Conservation (phyloP, 2,113 vertebrate genomes). For the Cottus gobio region DNA sequence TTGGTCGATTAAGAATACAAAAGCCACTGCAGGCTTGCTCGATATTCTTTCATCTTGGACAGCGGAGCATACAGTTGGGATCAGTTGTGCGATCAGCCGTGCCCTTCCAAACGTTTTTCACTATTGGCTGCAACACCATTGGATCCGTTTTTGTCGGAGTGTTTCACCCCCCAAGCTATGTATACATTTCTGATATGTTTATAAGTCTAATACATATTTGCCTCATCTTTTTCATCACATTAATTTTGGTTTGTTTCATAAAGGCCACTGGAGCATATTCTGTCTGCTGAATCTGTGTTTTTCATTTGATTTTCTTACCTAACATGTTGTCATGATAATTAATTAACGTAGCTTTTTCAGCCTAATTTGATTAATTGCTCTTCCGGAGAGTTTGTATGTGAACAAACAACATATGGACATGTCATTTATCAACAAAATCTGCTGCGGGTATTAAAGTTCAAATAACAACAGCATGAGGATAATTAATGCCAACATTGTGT, state of each 20-base stretch:
- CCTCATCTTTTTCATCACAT: constrained; percentile 13
- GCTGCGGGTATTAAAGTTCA: constrained; percentile 70
- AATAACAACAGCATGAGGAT: constrained; percentile 56
- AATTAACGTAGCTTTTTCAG: constrained; percentile 61
- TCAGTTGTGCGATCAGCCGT: background rate
- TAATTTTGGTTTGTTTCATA: constrained; percentile 22
- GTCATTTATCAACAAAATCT: constrained; percentile 76
- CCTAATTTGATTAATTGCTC: constrained; percentile 72
- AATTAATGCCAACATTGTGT: constrained; percentile 66
- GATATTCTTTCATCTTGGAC: background rate
- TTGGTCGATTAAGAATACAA: background rate
- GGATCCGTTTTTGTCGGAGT: background rate
- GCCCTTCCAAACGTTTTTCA: background rate
- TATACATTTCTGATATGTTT: background rate
- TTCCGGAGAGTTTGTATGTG: constrained; percentile 60
- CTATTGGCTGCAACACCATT: background rate
- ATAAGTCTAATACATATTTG: background rate
- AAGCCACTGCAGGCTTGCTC: no score
- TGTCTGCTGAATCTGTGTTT: constrained; percentile 19
- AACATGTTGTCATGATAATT: constrained; percentile 71
- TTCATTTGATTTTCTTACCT: constrained; percentile 50
- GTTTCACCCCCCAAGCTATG: background rate
- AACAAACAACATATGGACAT: constrained; percentile 71
- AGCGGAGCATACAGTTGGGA: background rate
- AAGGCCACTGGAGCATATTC: constrained; percentile 13